Evolutionary conservation across 30 jellyfish, hydroid and myxozoan genomes (phyloP).

Genomic region (Nemopilema nomurai): DNA sequence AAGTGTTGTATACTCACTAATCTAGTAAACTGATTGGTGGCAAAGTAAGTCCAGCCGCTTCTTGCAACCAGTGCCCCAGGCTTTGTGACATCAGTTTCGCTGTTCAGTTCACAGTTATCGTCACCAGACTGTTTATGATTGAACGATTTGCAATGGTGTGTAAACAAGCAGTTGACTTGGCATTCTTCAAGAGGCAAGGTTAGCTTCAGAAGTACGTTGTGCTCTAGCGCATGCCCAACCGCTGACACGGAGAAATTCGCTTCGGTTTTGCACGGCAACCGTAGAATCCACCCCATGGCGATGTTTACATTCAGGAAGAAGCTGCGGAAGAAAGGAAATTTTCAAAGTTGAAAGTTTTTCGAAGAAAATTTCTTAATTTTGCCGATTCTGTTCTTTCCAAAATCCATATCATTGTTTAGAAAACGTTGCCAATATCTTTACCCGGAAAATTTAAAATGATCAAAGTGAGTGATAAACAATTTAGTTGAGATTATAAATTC

Average conservation of each 20-base stretch:
- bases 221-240: neutral
- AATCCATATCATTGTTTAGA: too few species aligned
- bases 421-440: too few species aligned
- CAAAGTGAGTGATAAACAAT: too few species aligned
- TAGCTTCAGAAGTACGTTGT: neutral
- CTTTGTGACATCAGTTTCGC: neutral
- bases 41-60: constrained; percentile 8
- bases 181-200: neutral
- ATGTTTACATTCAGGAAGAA: too few species aligned
- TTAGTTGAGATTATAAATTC: too few species aligned
- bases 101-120: constrained; percentile 17
- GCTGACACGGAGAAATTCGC: neutral
- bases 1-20: neutral
- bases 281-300: constrained; percentile 1
- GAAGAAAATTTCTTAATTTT: too few species aligned
- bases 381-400: too few species aligned
- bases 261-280: constrained; percentile 26
- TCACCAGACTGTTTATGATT: neutral
- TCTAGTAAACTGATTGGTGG: neutral
- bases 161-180: neutral
- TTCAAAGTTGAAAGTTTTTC: too few species aligned
- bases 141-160: constrained; percentile 16
- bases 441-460: too few species aligned
- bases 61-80: neutral
- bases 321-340: neutral